Conservation (phyloP, 2,888 invertebrate species). For the Mesorhabditis sp. region DNA sequence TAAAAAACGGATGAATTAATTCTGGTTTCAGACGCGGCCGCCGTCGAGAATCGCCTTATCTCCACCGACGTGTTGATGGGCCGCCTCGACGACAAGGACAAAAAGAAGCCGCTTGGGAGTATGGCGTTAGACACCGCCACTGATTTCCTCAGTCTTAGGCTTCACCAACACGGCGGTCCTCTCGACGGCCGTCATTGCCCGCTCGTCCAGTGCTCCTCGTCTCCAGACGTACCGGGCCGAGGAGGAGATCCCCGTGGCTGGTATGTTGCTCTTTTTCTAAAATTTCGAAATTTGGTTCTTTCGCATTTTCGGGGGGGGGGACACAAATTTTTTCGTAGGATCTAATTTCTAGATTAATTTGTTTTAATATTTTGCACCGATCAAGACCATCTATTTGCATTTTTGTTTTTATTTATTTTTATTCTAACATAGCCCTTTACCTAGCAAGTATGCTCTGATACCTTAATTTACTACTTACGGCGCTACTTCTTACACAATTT, state of each 20-base stretch:
- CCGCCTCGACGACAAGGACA: slow-evolving; percentile 37
- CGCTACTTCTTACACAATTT: no score
- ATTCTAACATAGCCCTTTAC: no score
- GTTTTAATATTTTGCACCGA: not conserved
- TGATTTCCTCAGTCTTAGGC: slow-evolving; percentile 11
- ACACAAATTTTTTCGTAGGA: slow-evolving; percentile 6
- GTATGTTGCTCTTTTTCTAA: slow-evolving; percentile 17
- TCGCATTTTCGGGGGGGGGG: not conserved
- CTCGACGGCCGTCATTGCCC: slow-evolving; percentile 59
- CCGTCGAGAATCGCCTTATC: slow-evolving; percentile 74
- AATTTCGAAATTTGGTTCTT: slow-evolving; percentile 3
- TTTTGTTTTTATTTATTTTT: no score
- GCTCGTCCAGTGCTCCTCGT: slow-evolving; percentile 59
- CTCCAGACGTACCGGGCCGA: slow-evolving; percentile 55
- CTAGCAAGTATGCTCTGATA: no score
- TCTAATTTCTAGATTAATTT: no score
- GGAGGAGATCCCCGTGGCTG: slow-evolving; percentile 47
- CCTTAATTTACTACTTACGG: no score
- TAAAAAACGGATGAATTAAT: no score
- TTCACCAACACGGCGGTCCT: slow-evolving; percentile 49
- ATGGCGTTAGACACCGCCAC: not conserved
- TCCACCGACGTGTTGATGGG: slow-evolving; percentile 93
- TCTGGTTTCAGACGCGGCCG: slow-evolving; percentile 25
- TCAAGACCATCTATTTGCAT: no score
- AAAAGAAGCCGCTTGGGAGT: slow-evolving; percentile 39